A percentile compares a stretch with the other conserved stretches of the same genome.
Conservation (phyloP, 2,113 vertebrate genomes). For the Colius striatus region DNA sequence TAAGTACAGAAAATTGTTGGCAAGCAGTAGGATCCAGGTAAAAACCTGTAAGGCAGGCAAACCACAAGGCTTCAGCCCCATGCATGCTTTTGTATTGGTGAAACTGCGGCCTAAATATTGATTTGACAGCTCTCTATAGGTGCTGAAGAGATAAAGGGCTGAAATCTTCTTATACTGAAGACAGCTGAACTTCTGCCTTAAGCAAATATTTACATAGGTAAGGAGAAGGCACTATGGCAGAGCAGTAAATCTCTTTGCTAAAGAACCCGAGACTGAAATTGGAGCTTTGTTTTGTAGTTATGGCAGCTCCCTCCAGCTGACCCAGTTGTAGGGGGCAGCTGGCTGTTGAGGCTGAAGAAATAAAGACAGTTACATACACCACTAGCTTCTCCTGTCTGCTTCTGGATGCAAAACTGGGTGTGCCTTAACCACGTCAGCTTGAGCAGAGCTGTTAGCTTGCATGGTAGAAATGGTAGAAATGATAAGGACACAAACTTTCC, state of each 20-base stretch:
- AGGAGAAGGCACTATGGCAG: background rate
- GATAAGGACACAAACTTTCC: background rate
- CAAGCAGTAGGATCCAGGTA: background rate
- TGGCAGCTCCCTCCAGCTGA: background rate
- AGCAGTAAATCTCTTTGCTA: background rate
- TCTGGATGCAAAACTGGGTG: background rate
- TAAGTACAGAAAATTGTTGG: background rate
- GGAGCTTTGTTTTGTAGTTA: background rate
- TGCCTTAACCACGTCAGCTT: background rate
- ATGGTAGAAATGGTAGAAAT: background rate
- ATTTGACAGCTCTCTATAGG: background rate
- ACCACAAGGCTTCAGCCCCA: background rate
- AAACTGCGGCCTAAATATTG: background rate
- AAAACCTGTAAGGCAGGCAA: background rate
- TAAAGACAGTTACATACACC: background rate
- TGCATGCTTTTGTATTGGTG: background rate
- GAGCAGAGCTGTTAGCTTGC: background rate
- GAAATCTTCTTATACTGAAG: constrained; percentile 10
- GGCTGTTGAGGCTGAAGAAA: background rate
- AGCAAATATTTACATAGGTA: constrained; percentile 43
- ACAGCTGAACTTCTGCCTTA: constrained; percentile 42
- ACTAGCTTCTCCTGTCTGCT: background rate
- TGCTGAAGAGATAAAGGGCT: constrained; percentile 3
- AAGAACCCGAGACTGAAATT: background rate
- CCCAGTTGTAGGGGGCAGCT: background rate